Base-by-base conservation (phyloP, 1,140 invertebrate genomes). In the Drosophila neocordata region DNA sequence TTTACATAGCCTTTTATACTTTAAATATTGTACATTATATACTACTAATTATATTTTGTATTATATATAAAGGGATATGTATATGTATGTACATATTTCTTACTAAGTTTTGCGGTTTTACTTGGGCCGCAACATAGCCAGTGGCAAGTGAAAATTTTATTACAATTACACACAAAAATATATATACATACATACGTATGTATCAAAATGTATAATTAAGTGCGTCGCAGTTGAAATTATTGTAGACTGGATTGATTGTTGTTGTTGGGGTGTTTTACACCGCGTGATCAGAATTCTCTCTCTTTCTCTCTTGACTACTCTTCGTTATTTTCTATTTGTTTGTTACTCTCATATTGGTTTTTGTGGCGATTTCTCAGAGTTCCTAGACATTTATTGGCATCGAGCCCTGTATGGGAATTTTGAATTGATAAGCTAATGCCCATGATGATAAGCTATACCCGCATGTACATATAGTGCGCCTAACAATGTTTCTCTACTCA, bases 151-250 rank as follows among this genome's bases (percentile, higher is more conserved):
- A 61, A 74, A 56, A 35, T 59, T 73, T 57, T 57, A 73, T 62
- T 68, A 68, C 72, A 74, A 61, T 68, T 62, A 57, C 37, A 67
- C 57, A 24, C 20, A 59, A 11, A 41, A 31, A 35, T 31, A 65
- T n/a, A 58, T 8, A 44, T 20, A 20, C 6, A 35, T 44, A 13
- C 34, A 35, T 12, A 34, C 9, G 6, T 34, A 35, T 35, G 34
- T 35, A 35, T 35, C 6, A 58, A 67, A 65, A 35, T 66, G 31
- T 51, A 65, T 73, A 73, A 67, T 73, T 73, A 73, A 48, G 41
- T 48, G 41, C 70, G 53, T 24, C 60, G 69, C 69, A 69, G 24
- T 18, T 35, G 4, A 52, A 22, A 18, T 20, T 15, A 48, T 63
- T 63, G 44, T 44, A 15, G 58, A 35, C 55, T 48, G 41, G 8